These are phyloP conservation scores for Dendrolimus pini DNA, from an alignment of 2,888 invertebrate species.

Conservation along the genomic window DNA sequence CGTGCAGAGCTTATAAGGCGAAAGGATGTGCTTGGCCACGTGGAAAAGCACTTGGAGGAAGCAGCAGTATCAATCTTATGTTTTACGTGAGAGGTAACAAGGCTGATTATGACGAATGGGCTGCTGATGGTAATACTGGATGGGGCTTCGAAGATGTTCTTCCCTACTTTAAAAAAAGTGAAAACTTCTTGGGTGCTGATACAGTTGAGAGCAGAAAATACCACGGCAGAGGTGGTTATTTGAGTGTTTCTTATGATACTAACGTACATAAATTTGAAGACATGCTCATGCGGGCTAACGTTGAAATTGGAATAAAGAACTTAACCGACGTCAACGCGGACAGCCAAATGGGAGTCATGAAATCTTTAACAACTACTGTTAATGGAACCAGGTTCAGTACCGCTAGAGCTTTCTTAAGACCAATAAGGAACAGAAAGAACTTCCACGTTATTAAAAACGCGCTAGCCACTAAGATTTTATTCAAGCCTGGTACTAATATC, in stretches of 20 bases:
- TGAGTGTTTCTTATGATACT: conserved; percentile 45
- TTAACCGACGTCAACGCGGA: conserved; percentile 53
- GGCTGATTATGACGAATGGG: conserved; percentile 81
- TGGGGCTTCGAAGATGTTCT: conserved; percentile 39
- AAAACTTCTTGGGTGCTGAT: conserved; percentile 40
- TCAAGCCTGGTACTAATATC: conserved; percentile 61
- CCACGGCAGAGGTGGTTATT: conserved; percentile 52
- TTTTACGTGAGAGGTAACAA: conserved; percentile 79
- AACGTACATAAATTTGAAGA: conserved; percentile 29
- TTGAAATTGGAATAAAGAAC: conserved; percentile 55
- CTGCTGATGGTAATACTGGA: conserved; percentile 72
- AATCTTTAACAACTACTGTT: conserved; percentile 56
- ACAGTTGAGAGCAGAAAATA: conserved; percentile 30
- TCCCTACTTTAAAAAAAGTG: conserved; percentile 43
- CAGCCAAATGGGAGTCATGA: conserved; percentile 65
- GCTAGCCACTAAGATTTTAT: conserved; percentile 70
- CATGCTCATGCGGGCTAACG: conserved; percentile 45
- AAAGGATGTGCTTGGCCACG: conserved; percentile 72
- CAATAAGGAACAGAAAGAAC: conserved; percentile 48
- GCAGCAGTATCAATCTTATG: conserved; percentile 80
- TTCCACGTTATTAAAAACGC: conserved; percentile 68
- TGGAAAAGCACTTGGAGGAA: conserved; percentile 81
- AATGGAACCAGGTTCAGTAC: conserved; percentile 67
- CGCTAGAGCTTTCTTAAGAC: conserved; percentile 68
- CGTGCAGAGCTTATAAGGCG: conserved; percentile 51